Evolutionary conservation across 2,113 vertebrate species (phyloP).

Genomic region (Takifugu flavidus): DNA sequence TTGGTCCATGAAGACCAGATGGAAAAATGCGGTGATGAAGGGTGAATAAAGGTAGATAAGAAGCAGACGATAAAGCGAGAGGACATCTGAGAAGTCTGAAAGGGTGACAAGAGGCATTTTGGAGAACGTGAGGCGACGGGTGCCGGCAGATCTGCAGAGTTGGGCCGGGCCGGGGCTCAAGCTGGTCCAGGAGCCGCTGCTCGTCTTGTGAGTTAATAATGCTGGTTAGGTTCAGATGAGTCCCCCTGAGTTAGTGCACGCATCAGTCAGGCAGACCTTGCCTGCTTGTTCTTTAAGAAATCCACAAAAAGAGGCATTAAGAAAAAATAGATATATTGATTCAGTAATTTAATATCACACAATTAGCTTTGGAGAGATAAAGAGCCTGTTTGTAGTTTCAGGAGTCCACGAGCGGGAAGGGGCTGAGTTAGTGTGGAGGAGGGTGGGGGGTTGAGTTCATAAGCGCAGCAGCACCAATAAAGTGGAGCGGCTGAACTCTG

Average conservation of each 20-base stretch:
- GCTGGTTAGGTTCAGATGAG: constrained; percentile 62
- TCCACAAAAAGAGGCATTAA: constrained; percentile 52
- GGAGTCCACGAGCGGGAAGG: constrained; percentile 38
- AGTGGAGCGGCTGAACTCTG: constrained; percentile 28
- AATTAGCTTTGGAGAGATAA: constrained; percentile 69
- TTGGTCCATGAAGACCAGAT: constrained; percentile 37
- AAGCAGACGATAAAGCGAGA: constrained; percentile 35
- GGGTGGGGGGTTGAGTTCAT: constrained; percentile 31
- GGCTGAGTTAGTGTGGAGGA: constrained; percentile 46
- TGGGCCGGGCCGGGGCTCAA: constrained; percentile 51
- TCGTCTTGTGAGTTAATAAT: constrained; percentile 52
- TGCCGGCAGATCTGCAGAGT: constrained; percentile 55
- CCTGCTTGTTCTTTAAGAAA: constrained; percentile 58
- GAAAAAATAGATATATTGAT: constrained; percentile 33
- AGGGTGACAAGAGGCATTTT: neutral
- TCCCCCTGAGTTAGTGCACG: constrained; percentile 76
- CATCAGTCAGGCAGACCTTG: constrained; percentile 45
- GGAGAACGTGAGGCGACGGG: constrained; percentile 29
- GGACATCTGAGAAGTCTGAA: constrained; percentile 33
- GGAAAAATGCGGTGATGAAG: constrained; percentile 2
- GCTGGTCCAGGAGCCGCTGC: constrained; percentile 49
- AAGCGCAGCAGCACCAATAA: constrained; percentile 31
- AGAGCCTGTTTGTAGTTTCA: constrained; percentile 44
- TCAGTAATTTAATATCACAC: constrained; percentile 54
- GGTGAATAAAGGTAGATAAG: neutral